phyloP scores from a whole-genome alignment of 2,797 vertebrate species.

The Phrynocephalus forsythii region DNA sequence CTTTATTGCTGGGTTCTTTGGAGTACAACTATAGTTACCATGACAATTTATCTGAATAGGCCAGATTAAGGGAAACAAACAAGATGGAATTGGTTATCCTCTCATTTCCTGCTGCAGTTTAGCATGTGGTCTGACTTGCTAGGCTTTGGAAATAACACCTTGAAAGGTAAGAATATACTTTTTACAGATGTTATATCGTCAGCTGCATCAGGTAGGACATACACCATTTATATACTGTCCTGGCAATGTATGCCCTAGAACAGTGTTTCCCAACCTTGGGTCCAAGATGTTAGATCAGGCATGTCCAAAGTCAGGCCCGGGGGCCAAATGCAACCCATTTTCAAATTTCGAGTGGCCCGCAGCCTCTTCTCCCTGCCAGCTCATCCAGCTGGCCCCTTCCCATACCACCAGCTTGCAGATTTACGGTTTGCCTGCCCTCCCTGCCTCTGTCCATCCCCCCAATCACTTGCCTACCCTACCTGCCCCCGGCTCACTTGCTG shows the following conservation, averaged over 20 bases:
- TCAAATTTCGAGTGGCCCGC: too few relatives aligned
- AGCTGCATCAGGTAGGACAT: background rate
- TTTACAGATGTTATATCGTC: background rate
- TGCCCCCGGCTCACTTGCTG: too few relatives aligned
- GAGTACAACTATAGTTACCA: slow-evolving; percentile 49
- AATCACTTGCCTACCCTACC: too few relatives aligned
- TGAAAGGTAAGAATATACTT: slow-evolving; percentile 16
- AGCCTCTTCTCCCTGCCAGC: too few relatives aligned
- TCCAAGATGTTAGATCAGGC: too few relatives aligned
- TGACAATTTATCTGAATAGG: slow-evolving; percentile 54
- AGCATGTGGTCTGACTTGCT: background rate
- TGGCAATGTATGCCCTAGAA: background rate
- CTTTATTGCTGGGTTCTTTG: slow-evolving; percentile 15
- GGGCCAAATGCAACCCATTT: too few relatives aligned
- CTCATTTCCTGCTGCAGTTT: background rate
- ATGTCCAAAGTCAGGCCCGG: too few relatives aligned
- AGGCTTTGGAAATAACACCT: background rate
- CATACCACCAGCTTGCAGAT: too few relatives aligned
- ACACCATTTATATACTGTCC: accelerated
- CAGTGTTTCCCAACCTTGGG: too few relatives aligned
- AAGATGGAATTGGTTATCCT: background rate
- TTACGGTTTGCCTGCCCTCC: too few relatives aligned
- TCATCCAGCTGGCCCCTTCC: too few relatives aligned
- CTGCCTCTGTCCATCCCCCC: too few relatives aligned
- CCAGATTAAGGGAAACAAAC: slow-evolving; percentile 7